Evolutionary conservation across 2,113 vertebrate genomes (phyloP).

Genomic region (Sorex araneus): DNA sequence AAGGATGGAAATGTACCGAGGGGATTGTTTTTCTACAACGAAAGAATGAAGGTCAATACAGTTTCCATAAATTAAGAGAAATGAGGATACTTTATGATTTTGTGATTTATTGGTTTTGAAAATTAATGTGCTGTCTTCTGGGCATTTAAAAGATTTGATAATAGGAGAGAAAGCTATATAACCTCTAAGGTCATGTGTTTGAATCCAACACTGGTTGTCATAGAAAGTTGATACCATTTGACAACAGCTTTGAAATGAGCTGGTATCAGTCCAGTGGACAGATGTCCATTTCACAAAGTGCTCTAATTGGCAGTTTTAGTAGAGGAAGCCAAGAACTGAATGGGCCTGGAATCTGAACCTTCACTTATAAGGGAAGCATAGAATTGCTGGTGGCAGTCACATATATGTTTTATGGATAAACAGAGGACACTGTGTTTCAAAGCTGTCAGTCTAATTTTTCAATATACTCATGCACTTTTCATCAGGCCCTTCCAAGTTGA

Average conservation of each 20-base stretch:
- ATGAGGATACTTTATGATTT: constrained; percentile 55
- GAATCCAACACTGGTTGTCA: constrained; percentile 63
- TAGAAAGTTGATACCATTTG: constrained; percentile 66
- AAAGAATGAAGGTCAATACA: constrained; percentile 40
- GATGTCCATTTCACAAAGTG: constrained; percentile 80
- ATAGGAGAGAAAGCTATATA: constrained; percentile 54
- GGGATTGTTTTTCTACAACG: constrained; percentile 10
- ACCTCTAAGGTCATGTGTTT: constrained; percentile 65
- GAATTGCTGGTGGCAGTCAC: constrained; percentile 62
- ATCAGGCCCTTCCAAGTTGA: constrained; percentile 49
- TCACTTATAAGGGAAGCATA: constrained; percentile 63
- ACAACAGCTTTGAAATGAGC: constrained; percentile 77
- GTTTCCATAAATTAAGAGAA: constrained; percentile 60
- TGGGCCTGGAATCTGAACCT: constrained; percentile 73
- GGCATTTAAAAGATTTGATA: constrained; percentile 65
- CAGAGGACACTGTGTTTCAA: constrained; percentile 67
- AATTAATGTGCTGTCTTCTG: constrained; percentile 60
- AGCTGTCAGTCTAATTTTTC: constrained; percentile 72
- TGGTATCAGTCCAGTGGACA: constrained; percentile 80
- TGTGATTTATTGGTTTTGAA: constrained; percentile 73
- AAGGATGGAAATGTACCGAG: constrained; percentile 55
- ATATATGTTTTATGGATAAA: constrained; percentile 71
- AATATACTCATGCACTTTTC: constrained; percentile 60
- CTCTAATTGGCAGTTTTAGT: constrained; percentile 80
- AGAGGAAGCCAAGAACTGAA: constrained; percentile 75